Evolutionary conservation across 2,888 invertebrate species (phyloP), one percentile per base, ranked within the genome.

Genomic region (Chelonus formosanus): DNA sequence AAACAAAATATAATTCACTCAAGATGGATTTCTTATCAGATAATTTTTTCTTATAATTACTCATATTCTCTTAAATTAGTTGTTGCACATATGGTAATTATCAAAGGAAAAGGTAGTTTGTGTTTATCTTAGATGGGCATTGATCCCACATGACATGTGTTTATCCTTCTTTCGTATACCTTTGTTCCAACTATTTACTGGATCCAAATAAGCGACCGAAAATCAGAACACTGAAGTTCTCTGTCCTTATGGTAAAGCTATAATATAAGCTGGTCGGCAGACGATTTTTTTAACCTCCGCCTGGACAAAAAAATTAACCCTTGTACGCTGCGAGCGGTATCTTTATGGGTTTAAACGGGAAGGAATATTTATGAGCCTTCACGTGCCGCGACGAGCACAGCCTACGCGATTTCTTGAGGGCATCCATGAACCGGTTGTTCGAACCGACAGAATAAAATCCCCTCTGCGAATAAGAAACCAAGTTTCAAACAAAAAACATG

Each of bases 291-390:
- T 53, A 54, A 8, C 53, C 56, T 40, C 44, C 31, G 64, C 59
- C 59, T 50, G 54, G 34, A 60, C 35, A 20, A 66, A 59, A 72
- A 79, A 78, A 75, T 78, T 80, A 83, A 81, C 82, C 83, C 79
- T 81, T 81, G 74, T 75, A 71, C 74, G 74, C 78, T 76, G 76
- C 77, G 74, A 81, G 81, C 81, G 78, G 79, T 80, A 81, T 80
- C 80, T 82, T 82, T 82, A 83, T 80, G 80, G 74, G 73, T 74
- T 76, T 80, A 76, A 75, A 78, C 76, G 71, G 73, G 70, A 70
- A 63, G 70, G 80, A 82, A 81, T 82, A 83, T 83, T 83, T 83
- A 83, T 76, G 83, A 80, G 77, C 78, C 75, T 78, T 75, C 75
- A 73, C 71, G 73, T 65, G 73, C 72, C 68, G 54, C 66, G 52